A percentile compares a stretch with the other conserved stretches of the same genome.
Conservation (phyloP, 2,888 invertebrate species). For the Drosophila longiperda region DNA sequence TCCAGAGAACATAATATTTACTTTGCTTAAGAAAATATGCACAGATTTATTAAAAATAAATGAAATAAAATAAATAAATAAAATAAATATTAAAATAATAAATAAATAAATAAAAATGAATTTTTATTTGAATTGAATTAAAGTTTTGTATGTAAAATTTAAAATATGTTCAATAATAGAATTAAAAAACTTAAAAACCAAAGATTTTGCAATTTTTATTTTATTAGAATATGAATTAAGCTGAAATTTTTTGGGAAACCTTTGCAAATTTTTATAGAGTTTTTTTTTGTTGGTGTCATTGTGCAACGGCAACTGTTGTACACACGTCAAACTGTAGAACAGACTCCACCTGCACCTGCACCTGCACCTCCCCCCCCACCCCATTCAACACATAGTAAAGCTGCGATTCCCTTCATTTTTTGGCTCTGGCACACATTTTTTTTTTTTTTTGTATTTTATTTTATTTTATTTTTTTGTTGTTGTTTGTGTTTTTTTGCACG, state of each 20-base stretch:
- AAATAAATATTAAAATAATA: no score
- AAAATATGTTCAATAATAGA: not conserved
- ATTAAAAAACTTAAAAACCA: not conserved
- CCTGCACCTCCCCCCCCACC: not conserved
- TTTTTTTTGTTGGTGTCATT: conserved; percentile 18
- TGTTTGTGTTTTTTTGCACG: conserved; percentile 45
- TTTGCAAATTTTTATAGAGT: conserved; percentile 10
- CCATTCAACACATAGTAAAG: conserved; percentile 12
- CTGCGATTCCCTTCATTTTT: conserved; percentile 34
- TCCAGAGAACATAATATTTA: not conserved
- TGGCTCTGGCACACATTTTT: conserved; percentile 43
- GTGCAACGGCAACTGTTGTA: conserved; percentile 24
- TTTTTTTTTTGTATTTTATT: conserved; percentile 24
- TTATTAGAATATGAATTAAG: not conserved
- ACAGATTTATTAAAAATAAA: not conserved
- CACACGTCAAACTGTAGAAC: not conserved
- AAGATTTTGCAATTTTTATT: not conserved
- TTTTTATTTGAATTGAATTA: not conserved
- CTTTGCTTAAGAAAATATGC: not conserved
- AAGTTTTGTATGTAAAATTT: not conserved
- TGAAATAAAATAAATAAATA: no score
- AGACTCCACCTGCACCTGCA: conserved; percentile 3
- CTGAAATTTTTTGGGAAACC: not conserved
- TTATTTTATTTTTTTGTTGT: conserved; percentile 17
- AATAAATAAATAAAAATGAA: no score